Base-by-base conservation (phyloP, 2,797 vertebrate species). In the Bucorvus abyssinicus region DNA sequence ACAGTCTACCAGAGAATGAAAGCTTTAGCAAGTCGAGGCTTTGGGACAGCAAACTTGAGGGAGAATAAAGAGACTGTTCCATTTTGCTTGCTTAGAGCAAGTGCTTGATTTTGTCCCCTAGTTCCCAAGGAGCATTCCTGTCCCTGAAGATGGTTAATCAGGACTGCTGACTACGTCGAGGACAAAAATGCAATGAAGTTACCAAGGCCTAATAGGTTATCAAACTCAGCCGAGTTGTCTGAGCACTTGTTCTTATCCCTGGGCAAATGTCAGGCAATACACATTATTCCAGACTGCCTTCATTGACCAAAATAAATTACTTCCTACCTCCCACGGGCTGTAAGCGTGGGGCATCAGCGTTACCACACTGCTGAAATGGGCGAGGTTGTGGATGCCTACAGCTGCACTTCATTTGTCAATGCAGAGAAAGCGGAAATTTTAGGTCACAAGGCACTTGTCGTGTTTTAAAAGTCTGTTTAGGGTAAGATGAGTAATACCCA, bases 51-150 rank as follows among this genome's bases (percentile, higher is more conserved):
- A 55, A 34, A 9, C 30, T 14, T 20, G 17, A 56, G n/a, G 49
- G 42, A 36, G 36, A 49, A 52, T 21, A 64, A 38, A 64, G 0
- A 64, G 9, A 34, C 12, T 0, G 0, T 36, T 74, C 78, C 9
- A 24, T 40, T 90, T 65, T 60, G 3, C 26, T 69, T 59, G 24
- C 22, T 60, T 21, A 40, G 9, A 73, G 19, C 0, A 5, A 74
- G 26, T 8, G 16, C 29, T 65, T 29, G 21, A 12, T 50, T 70
- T 88, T n/a, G 7, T 29, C 3, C 12, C 6, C 14, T 9, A 50
- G n/a, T 10, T n/a, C 45, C n/a, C 29, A 45, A 17, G 47, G 15
- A 42, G 21, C 9, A 7, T 30, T 50, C 23, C 21, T 81, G 19
- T 7, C 29, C 36, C 61, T 75, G 42, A 29, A 27, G 61, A 15